Conservation (phyloP, 1,140 invertebrate genomes). For the Lepidostoma basale region DNA sequence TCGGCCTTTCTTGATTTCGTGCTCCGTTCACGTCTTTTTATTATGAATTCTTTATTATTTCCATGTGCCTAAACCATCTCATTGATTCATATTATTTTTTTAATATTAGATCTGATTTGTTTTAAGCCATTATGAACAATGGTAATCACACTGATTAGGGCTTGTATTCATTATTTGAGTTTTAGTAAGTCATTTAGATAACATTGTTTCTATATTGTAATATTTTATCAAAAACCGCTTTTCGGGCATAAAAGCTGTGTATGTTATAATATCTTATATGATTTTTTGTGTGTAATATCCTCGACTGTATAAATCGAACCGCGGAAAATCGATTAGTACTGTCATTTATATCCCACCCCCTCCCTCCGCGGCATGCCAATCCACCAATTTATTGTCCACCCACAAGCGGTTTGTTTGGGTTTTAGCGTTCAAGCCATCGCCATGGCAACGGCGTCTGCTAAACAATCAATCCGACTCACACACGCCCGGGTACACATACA, state of each 20-base stretch:
- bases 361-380: conserved; percentile 2
- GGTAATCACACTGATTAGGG: too few relatives aligned
- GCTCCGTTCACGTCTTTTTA: too few relatives aligned
- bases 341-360: conserved; percentile 2
- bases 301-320: not conserved
- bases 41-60: too few relatives aligned
- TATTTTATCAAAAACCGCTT: not conserved
- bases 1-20: too few relatives aligned
- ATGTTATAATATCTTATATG: not conserved
- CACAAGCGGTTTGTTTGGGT: conserved; percentile 6
- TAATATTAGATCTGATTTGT: too few relatives aligned
- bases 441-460: conserved; percentile 36
- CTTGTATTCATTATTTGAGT: too few relatives aligned
- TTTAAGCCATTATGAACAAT: too few relatives aligned
- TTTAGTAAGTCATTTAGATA: too few relatives aligned
- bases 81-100: too few relatives aligned
- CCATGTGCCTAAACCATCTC: too few relatives aligned
- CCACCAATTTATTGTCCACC: conserved; percentile 13
- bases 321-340: not conserved
- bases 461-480: conserved; percentile 35
- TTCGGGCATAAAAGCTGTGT: not conserved
- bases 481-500: not conserved
- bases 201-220: too few relatives aligned
- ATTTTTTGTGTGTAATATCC: not conserved
- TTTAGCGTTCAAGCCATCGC: conserved; percentile 14